These are phyloP conservation scores for Drosophila pegasa DNA, from an alignment of 2,888 invertebrate genomes.

Conservation along the genomic window DNA sequence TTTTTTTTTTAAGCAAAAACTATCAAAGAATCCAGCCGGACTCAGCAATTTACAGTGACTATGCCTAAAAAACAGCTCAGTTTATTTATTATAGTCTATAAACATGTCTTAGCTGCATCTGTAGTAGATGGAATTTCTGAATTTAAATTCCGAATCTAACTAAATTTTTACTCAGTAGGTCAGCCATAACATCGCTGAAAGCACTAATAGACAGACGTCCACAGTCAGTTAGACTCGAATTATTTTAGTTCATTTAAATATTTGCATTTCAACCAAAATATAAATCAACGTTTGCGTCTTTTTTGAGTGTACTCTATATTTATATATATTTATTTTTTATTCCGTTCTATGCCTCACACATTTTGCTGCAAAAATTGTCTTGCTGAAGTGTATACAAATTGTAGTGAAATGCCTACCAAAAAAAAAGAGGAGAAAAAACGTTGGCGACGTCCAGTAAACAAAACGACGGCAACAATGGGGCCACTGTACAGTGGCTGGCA, in stretches of 20 bases:
- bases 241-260: neutral
- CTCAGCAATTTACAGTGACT: too few species aligned
- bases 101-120: too few species aligned
- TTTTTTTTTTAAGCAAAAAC: too few species aligned
- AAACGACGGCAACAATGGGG: conserved; percentile 56
- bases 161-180: too few species aligned
- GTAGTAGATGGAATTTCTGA: too few species aligned
- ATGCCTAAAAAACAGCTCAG: too few species aligned
- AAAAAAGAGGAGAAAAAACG: neutral
- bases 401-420: conserved; percentile 20
- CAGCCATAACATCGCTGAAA: neutral
- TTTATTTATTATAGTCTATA: too few species aligned
- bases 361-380: neutral
- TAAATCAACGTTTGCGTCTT: neutral
- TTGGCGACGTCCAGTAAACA: conserved; percentile 53
- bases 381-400: conserved; percentile 10
- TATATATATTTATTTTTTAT: neutral
- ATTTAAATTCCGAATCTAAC: too few species aligned
- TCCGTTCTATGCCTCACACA: neutral
- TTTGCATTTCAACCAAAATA: neutral
- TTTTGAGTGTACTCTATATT: neutral
- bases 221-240: neutral
- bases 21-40: too few species aligned
- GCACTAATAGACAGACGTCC: neutral
- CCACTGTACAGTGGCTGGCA: conserved; percentile 56